Percentiles rank a stretch among this genome's conserved stretches.
Conservation (phyloP, 2,797 vertebrate genomes). For the Cyclopterus lumpus region DNA sequence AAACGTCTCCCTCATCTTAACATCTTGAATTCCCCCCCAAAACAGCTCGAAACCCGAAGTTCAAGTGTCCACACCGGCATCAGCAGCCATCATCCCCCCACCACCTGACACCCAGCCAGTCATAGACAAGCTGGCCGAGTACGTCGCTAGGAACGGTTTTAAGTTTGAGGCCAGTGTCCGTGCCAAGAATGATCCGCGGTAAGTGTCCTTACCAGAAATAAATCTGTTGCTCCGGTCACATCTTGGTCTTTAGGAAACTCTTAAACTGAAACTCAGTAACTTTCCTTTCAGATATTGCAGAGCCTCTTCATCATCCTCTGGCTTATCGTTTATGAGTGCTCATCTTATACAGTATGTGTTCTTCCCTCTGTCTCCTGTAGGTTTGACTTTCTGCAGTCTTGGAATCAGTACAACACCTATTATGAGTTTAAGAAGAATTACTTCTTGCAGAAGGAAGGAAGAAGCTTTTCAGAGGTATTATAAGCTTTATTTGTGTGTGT, state of each 20-base stretch:
- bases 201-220: slow-evolving; percentile 59
- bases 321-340: slow-evolving; percentile 34
- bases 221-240: slow-evolving; percentile 22
- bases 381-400: slow-evolving; percentile 97
- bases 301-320: slow-evolving; percentile 38
- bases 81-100: slow-evolving; percentile 93
- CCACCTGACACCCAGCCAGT: slow-evolving; percentile 97
- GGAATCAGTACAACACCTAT: slow-evolving; percentile 97
- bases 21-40: slow-evolving; percentile 8
- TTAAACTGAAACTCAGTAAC: slow-evolving; percentile 33
- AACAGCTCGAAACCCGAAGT: slow-evolving; percentile 63
- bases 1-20: background rate
- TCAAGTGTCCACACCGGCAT: slow-evolving; percentile 63
- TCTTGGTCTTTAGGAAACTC: slow-evolving; percentile 26
- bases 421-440: slow-evolving; percentile 99
- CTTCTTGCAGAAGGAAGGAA: slow-evolving; percentile 94
- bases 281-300: slow-evolving; percentile 18
- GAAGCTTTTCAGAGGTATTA: slow-evolving; percentile 77
- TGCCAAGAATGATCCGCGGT: slow-evolving; percentile 97
- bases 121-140: slow-evolving; percentile 98
- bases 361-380: slow-evolving; percentile 74
- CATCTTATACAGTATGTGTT: slow-evolving; percentile 20
- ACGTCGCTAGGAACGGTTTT: slow-evolving; percentile 95
- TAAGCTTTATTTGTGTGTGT: background rate
- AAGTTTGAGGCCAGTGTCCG: slow-evolving; percentile 97